Percentiles rank a stretch among this genome's conserved stretches.
phyloP scores from a whole-genome alignment of 2,888 invertebrate species.

The Hydrotaea diabolus region DNA sequence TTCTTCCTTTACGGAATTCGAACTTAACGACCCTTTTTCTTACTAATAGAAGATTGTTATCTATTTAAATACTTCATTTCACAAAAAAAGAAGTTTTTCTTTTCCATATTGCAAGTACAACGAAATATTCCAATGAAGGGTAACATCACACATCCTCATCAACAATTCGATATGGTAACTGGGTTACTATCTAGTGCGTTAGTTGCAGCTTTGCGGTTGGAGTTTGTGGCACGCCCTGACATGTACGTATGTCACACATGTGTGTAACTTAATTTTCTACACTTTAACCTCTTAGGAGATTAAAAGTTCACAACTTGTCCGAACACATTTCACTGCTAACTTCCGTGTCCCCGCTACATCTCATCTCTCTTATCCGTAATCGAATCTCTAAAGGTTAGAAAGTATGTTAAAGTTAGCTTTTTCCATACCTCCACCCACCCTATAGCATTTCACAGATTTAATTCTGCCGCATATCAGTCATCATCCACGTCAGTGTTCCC shows the following conservation, averaged over 20 bases:
- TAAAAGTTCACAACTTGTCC: slow-evolving; percentile 48
- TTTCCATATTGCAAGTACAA: no score
- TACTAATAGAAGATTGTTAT: no score
- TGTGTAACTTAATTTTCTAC: slow-evolving; percentile 43
- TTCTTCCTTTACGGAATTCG: no score
- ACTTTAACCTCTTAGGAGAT: slow-evolving; percentile 55
- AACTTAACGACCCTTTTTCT: no score
- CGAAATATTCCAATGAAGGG: no score
- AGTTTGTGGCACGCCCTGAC: slow-evolving; percentile 9
- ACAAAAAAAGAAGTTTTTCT: no score
- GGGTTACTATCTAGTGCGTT: neutral
- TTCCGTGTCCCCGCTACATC: neutral
- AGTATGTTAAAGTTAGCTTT: slow-evolving; percentile 23
- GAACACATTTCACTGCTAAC: neutral
- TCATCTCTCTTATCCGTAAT: neutral
- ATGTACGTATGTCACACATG: slow-evolving; percentile 34
- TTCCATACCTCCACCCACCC: neutral
- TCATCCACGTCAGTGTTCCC: slow-evolving; percentile 5
- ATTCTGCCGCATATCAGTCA: slow-evolving; percentile 10
- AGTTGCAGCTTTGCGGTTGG: neutral
- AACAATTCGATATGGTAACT: neutral
- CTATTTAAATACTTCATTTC: no score
- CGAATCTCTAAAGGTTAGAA: slow-evolving; percentile 48
- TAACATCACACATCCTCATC: no score
- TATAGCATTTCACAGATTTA: slow-evolving; percentile 2